A percentile compares a stretch with the other conserved stretches of the same genome.
These are phyloP conservation scores for Paragorgia papillata DNA, from an alignment of 92 coral and sea anemone species.

Conservation along the genomic window DNA sequence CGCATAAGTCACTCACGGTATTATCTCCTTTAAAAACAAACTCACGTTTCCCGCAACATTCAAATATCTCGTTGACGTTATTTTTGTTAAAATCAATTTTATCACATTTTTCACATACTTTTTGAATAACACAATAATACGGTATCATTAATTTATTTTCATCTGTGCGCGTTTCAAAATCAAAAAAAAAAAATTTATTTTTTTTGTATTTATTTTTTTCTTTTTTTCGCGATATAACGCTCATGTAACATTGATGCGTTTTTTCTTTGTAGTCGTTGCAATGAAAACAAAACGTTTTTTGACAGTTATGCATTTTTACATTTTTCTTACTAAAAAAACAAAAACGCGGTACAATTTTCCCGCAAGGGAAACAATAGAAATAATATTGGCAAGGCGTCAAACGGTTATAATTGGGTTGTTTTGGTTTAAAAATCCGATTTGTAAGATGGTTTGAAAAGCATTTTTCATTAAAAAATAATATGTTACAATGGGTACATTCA, in stretches of 20 bases:
- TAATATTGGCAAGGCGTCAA: slow-evolving; percentile 7
- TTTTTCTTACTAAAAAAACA: slow-evolving; percentile 1
- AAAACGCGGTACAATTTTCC: slow-evolving; percentile 16
- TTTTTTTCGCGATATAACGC: background rate
- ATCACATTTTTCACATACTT: background rate
- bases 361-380: slow-evolving; percentile 5
- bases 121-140: slow-evolving; percentile 20
- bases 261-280: slow-evolving; percentile 3
- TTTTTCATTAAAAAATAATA: slow-evolving; percentile 8
- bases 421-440: slow-evolving; percentile 1
- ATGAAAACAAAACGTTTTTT: slow-evolving; percentile 15
- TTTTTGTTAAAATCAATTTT: background rate
- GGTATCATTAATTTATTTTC: slow-evolving; percentile 15
- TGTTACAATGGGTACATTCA: slow-evolving; percentile 1
- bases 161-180: slow-evolving; percentile 42
- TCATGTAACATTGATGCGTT: slow-evolving; percentile 16
- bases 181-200: slow-evolving; percentile 26
- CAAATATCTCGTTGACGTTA: background rate
- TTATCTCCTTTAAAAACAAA: background rate
- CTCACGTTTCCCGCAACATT: slow-evolving; percentile 24
- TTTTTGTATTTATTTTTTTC: background rate
- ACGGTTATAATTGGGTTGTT: slow-evolving; percentile 13
- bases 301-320: slow-evolving; percentile 5
- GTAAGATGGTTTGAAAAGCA: slow-evolving; percentile 5
- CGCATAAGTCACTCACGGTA: background rate